These are phyloP conservation scores for Lucilia sericata DNA, from an alignment of 1,140 invertebrate genomes.

Conservation along the genomic window DNA sequence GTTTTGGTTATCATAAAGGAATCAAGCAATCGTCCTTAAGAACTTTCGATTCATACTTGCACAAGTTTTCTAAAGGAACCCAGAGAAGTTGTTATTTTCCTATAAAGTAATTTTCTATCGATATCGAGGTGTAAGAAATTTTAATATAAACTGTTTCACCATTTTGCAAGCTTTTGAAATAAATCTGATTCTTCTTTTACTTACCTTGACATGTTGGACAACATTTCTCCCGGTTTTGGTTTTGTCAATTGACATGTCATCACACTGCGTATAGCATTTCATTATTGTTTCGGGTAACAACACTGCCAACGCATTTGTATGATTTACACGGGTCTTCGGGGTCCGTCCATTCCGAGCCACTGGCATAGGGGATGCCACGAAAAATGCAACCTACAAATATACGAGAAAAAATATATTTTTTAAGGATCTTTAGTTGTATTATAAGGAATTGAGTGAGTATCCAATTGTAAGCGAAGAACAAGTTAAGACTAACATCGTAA, in stretches of 20 bases:
- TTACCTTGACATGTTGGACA: conserved; percentile 84
- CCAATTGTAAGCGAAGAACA: too few species aligned
- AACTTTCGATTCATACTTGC: too few species aligned
- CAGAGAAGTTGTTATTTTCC: too few species aligned
- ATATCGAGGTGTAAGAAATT: too few species aligned
- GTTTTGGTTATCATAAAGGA: too few species aligned
- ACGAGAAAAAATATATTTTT: background rate
- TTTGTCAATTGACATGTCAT: conserved; percentile 74
- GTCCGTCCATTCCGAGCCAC: conserved; percentile 82
- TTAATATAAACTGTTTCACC: background rate
- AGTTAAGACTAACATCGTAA: too few species aligned
- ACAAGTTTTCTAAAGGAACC: too few species aligned
- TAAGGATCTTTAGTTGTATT: too few species aligned
- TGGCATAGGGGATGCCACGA: conserved; percentile 78
- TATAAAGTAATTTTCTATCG: too few species aligned
- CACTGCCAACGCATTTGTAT: conserved; percentile 83
- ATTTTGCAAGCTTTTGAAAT: too few species aligned
- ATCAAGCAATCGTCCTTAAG: too few species aligned
- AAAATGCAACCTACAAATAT: conserved; percentile 77
- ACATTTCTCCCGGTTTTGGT: conserved; percentile 80
- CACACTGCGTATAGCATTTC: conserved; percentile 85
- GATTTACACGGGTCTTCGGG: conserved; percentile 78
- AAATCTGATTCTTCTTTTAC: background rate
- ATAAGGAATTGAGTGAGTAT: too few species aligned
- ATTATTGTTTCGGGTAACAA: conserved; percentile 82